Percentiles rank a stretch among this genome's conserved stretches.
Evolutionary conservation across 1,140 invertebrate species (phyloP).

Genomic region (Sycophaga agraensis): DNA sequence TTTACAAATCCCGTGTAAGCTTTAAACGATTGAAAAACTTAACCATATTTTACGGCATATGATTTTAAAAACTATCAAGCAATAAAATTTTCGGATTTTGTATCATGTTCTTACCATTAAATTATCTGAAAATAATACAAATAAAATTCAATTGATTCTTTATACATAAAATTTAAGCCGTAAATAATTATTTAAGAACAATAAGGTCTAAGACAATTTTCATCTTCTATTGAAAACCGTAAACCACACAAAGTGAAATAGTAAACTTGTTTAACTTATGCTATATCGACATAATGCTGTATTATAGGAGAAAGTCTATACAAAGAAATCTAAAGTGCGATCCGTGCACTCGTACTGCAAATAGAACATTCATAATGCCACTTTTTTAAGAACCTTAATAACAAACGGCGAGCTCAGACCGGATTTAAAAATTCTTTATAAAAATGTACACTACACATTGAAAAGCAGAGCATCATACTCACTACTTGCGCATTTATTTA

Average conservation of each 20-base stretch:
- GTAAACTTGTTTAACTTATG: conserved; percentile 9
- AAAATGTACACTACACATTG: conserved; percentile 31
- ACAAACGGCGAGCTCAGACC: conserved; percentile 20
- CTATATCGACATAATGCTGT: conserved; percentile 30
- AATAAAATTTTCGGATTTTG: not conserved
- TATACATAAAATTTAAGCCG: conserved; percentile 1
- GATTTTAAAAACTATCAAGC: not conserved
- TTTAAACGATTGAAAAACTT: conserved; percentile 14
- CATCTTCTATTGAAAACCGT: not conserved
- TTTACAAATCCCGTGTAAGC: conserved; percentile 30
- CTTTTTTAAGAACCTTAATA: conserved; percentile 28
- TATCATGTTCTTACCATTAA: no score
- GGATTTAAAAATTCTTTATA: conserved; percentile 27
- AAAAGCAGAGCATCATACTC: conserved; percentile 24
- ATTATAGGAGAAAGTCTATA: conserved; percentile 24
- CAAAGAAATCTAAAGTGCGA: conserved; percentile 24
- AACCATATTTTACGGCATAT: not conserved
- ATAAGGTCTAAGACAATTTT: conserved; percentile 6
- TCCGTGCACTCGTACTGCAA: conserved; percentile 2
- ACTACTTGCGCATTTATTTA: conserved; percentile 9
- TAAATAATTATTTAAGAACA: not conserved
- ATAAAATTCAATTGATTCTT: no score
- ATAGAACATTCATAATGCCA: conserved; percentile 30
- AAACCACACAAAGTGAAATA: conserved; percentile 9
- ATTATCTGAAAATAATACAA: no score